A percentile compares a stretch with the other conserved stretches of the same genome.
Evolutionary conservation across 2,797 vertebrate species (phyloP).

Genomic region (Poecilia wingei): DNA sequence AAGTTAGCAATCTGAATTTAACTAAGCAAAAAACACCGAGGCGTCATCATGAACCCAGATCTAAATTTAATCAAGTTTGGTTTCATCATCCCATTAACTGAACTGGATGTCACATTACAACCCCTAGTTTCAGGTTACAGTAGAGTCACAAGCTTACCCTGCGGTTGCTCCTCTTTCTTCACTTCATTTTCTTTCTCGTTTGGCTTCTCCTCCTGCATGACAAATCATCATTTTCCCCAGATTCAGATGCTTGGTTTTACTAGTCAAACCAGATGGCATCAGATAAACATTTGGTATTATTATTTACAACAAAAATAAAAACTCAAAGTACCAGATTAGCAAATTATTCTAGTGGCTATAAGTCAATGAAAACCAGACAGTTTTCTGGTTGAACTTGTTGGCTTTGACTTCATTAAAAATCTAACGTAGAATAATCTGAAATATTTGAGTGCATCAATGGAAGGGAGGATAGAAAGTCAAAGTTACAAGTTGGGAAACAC

Average conservation of each 20-base stretch:
- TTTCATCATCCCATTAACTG: neutral
- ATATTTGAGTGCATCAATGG: neutral
- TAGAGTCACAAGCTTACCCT: conserved; percentile 55
- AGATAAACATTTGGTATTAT: conserved; percentile 35
- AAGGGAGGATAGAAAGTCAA: neutral
- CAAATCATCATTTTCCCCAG: conserved; percentile 47
- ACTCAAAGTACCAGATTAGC: conserved; percentile 22
- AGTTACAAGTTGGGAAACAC: neutral
- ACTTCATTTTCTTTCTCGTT: conserved; percentile 63
- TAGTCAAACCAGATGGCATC: conserved; percentile 22
- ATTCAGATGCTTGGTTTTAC: conserved; percentile 38
- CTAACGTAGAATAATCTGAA: neutral
- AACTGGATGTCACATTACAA: neutral
- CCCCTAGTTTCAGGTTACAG: neutral
- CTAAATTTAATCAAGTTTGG: no score
- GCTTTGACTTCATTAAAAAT: neutral
- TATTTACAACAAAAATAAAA: conserved; percentile 1
- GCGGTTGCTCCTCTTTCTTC: conserved; percentile 60
- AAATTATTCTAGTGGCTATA: conserved; percentile 27
- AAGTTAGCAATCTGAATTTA: neutral
- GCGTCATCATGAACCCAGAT: no score
- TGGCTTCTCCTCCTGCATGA: conserved; percentile 66
- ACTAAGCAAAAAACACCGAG: neutral
- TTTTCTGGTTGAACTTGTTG: neutral
- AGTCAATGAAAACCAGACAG: neutral